Base-by-base conservation (phyloP, 2,113 vertebrate species). In the Pachycephala philippinensis region DNA sequence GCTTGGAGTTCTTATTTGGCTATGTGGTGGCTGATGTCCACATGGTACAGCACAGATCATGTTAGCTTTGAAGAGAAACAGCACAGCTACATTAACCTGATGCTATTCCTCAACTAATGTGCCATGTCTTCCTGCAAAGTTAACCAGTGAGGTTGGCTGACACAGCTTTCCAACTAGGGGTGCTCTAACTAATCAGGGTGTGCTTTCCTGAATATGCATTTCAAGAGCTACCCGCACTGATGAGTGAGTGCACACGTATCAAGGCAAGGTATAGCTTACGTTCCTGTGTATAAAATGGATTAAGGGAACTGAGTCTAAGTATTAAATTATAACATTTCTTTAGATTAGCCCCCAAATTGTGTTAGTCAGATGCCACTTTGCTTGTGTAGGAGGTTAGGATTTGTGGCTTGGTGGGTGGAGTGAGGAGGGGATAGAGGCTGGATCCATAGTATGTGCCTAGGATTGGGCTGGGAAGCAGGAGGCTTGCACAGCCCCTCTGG, bases 391-490 rank as follows among this genome's bases (percentile, higher is more conserved):
- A 84, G 37, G 47, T 52, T 9, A 3, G 7, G 1, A 12, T 2
- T 5, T 31, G 31, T 72, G 35, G 22, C 17, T 64, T 31, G 28
- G 24, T 16, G 7, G 10, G 17, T 80, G 37, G 53, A 64, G 49
- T 11, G n/a, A 76, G 60, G 21, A 50, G 18, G 27, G 27, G 7
- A 10, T 0, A 47, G 52, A 79, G 10, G 3, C 35, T 42, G 49
- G 19, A 26, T 54, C 5, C 0, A 1, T 3, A n/a, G 37, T 1
- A 6, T 0, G 9, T 70, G 52, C 31, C 44, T 13, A 10, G 45
- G 24, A 23, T 16, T 86, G 54, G 53, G 28, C 45, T 84, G 63
- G n/a, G 71, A 35, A 35, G 35, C 37, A 52, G 66, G 8, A 40
- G 23, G 33, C 9, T 68, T 47, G 24, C 18, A 6, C 6, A 64